Percentiles rank a stretch among this genome's conserved stretches.
Evolutionary conservation across 2,888 invertebrate species (phyloP).

Genomic region (Drosophila borealis): DNA sequence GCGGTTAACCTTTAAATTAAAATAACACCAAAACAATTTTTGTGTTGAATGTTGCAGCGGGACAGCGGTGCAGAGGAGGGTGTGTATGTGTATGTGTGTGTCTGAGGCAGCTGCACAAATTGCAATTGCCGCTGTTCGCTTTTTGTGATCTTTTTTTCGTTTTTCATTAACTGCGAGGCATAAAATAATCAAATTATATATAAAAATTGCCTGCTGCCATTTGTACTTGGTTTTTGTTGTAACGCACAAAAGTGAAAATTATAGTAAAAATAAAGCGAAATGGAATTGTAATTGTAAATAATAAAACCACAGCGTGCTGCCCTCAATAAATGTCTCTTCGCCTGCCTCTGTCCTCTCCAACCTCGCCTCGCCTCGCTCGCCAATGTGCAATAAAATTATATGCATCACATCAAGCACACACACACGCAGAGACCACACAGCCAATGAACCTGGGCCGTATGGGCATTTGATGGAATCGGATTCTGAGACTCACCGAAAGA

Average conservation of each 20-base stretch:
- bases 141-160: constrained; percentile 27
- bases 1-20: constrained; percentile 83
- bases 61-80: neutral
- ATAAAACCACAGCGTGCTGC: constrained; percentile 81
- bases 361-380: constrained; percentile 2
- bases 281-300: constrained; percentile 79
- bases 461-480: constrained; percentile 62
- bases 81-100: constrained; percentile 11
- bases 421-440: constrained; percentile 14
- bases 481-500: constrained; percentile 36
- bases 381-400: constrained; percentile 77
- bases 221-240: constrained; percentile 30
- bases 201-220: constrained; percentile 47
- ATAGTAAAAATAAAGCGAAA: constrained; percentile 46
- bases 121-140: constrained; percentile 66
- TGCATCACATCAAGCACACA: constrained; percentile 57
- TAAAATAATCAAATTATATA: constrained; percentile 82
- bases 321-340: constrained; percentile 21
- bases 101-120: constrained; percentile 71
- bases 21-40: constrained; percentile 81
- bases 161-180: constrained; percentile 72
- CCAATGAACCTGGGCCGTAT: constrained; percentile 17
- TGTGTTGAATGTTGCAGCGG: constrained; percentile 61
- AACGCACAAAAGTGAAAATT: constrained; percentile 64
- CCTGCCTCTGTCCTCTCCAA: constrained; percentile 2